A percentile compares a stretch with the other conserved stretches of the same genome.
Evolutionary conservation across 1,140 invertebrate genomes (phyloP).

Genomic region (Neotoxoptera formosana): DNA sequence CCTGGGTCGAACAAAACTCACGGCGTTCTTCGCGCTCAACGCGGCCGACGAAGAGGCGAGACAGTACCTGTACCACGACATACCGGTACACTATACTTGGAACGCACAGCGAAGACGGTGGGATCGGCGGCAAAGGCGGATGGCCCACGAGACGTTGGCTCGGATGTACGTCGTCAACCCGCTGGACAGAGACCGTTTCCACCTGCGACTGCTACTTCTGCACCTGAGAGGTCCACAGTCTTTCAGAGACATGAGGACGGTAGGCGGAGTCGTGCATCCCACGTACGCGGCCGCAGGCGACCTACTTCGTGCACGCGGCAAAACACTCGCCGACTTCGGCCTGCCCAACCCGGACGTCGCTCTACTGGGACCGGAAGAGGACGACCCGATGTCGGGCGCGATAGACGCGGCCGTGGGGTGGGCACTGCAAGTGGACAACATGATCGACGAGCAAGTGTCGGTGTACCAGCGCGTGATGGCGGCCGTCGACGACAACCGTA

Average conservation of each 20-base stretch:
- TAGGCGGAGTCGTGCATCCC: slow-evolving; percentile 61
- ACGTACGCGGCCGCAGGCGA: slow-evolving; percentile 62
- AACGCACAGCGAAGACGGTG: neutral
- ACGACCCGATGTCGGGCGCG: slow-evolving; percentile 60
- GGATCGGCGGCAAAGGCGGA: neutral
- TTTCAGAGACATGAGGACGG: slow-evolving; percentile 63
- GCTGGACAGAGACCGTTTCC: slow-evolving; percentile 63
- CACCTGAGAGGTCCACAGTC: slow-evolving; percentile 63
- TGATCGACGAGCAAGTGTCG: neutral
- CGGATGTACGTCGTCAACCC: slow-evolving; percentile 64
- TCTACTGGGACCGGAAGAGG: neutral
- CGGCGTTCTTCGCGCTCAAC: neutral
- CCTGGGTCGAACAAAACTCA: neutral
- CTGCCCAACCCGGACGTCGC: neutral
- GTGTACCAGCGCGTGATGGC: slow-evolving; percentile 17
- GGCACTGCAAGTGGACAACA: slow-evolving; percentile 58
- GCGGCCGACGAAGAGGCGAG: neutral
- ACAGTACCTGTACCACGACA: neutral
- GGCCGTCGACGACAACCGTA: neutral
- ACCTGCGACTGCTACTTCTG: slow-evolving; percentile 64
- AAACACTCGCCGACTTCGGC: neutral
- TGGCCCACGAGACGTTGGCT: slow-evolving; percentile 55
- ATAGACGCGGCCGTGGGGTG: slow-evolving; percentile 61
- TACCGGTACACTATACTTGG: slow-evolving; percentile 10
- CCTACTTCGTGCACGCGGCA: neutral